Percentiles rank a stretch among this genome's conserved stretches.
Conservation (phyloP, 2,113 vertebrate genomes). For the Dromaius novaehollandiae region DNA sequence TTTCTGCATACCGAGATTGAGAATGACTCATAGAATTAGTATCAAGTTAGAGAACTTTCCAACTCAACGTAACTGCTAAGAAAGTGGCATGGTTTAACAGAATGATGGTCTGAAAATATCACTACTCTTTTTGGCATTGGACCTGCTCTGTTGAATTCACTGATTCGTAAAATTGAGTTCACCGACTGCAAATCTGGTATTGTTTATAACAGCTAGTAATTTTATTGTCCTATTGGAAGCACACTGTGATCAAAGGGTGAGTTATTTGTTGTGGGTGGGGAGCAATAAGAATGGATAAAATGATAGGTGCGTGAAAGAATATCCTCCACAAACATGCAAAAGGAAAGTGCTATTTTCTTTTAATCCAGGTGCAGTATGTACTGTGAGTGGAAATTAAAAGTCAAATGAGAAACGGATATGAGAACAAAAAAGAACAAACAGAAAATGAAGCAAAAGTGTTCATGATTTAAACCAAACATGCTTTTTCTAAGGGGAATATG, state of each 20-base stretch:
- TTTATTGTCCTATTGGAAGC: neutral
- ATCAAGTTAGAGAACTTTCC: neutral
- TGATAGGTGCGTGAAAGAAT: neutral
- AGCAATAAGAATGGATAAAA: neutral
- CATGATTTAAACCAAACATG: neutral
- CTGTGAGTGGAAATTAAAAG: neutral
- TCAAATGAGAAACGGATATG: neutral
- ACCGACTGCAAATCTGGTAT: neutral
- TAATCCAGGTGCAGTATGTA: too few relatives aligned
- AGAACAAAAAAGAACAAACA: neutral
- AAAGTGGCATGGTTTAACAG: neutral
- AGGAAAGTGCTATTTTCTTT: neutral
- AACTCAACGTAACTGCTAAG: neutral
- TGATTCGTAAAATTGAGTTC: neutral
- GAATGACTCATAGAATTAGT: neutral
- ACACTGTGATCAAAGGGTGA: neutral
- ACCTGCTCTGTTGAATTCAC: neutral
- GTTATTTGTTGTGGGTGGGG: neutral
- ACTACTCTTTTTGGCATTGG: neutral
- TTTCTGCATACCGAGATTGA: neutral
- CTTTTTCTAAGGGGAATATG: neutral
- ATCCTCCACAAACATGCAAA: neutral
- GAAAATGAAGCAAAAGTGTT: neutral
- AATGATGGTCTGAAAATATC: neutral
- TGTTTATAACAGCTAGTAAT: neutral